Evolutionary conservation across 2,797 vertebrate genomes (phyloP), one percentile per base, ranked within the genome.

Genomic region (Eulemur rubriventer): DNA sequence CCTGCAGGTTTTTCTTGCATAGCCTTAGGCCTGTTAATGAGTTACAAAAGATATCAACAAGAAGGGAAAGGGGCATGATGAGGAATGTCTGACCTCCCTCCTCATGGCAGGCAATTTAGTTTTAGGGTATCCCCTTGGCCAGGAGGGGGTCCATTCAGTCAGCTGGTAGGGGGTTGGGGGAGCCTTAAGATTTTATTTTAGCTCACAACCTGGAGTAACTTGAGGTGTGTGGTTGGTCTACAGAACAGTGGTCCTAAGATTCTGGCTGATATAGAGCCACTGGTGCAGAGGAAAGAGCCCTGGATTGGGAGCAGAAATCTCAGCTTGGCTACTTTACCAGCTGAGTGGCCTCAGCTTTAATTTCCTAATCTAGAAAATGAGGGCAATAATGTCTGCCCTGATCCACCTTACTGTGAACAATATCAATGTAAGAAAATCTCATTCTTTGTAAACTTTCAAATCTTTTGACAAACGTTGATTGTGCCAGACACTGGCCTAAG

Each of bases 351-450:
- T 93, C 73, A 90, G 30, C 43, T 33, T 76, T 73, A 50, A 91
- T 78, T 95, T 82, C 76, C 52, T 95, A 87, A 33, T 91, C 30
- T 88, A 41, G 63, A 85, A 79, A 94, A 80, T 7, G 33, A 41
- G 67, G 35, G 65, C 38, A 65, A 61, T 70, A 69, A 52, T 81
- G 43, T 70, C 33, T 88, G 18, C n/a, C n/a, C 22, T n/a, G 55
- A 35, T 52, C 30, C 43, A 76, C 43, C 18, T 88, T 57, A n/a
- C 38, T 76, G 35, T 75, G 73, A 85, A 83, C 30, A 88, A 76
- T 69, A 84, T 75, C 73, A 75, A 30, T 22, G 35, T 43, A 55
- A 79, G 30, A 67, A 48, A 52, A 72, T 88, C 26, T 95, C 24
- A 59, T 94, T 93, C 75, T 80, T 33, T 55, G 46, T 82, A 63